Conservation (phyloP, 2,113 vertebrate species). For the Paraplagusia blochii region DNA sequence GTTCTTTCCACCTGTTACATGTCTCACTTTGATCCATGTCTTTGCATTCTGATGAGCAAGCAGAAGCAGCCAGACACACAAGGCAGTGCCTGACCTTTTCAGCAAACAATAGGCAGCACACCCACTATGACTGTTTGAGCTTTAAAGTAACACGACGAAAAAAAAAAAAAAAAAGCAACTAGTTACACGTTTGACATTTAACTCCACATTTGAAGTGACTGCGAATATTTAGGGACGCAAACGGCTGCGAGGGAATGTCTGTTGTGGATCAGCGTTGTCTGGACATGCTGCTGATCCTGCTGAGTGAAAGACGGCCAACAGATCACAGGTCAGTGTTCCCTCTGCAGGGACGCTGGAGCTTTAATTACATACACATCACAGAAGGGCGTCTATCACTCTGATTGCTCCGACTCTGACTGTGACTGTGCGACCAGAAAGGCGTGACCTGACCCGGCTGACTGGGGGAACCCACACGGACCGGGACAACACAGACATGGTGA, state of each 20-base stretch:
- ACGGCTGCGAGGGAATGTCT: constrained; percentile 10
- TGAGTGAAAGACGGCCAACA: constrained; percentile 39
- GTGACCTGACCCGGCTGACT: constrained; percentile 8
- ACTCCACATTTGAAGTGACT: constrained; percentile 11
- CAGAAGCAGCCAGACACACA: constrained; percentile 49
- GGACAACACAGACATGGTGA: neutral
- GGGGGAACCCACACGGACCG: constrained; percentile 3
- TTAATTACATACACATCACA: constrained; percentile 59
- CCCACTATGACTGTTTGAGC: constrained; percentile 39
- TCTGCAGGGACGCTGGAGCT: constrained; percentile 45
- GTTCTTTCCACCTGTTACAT: constrained; percentile 55
- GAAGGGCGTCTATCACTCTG: constrained; percentile 49
- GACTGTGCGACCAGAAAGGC: neutral
- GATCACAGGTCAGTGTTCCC: constrained; percentile 43
- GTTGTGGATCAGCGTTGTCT: constrained; percentile 33
- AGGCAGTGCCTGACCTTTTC: constrained; percentile 51
- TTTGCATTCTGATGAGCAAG: constrained; percentile 70
- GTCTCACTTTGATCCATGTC: constrained; percentile 46
- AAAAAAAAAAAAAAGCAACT: constrained; percentile 22
- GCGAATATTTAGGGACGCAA: constrained; percentile 11
- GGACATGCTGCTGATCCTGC: constrained; percentile 17
- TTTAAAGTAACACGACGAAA: constrained; percentile 30
- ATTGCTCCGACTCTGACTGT: constrained; percentile 24
- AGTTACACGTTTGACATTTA: constrained; percentile 19
- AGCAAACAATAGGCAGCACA: constrained; percentile 36